Base-by-base conservation (phyloP, 1,140 invertebrate species). In the Lycorma delicatula region DNA sequence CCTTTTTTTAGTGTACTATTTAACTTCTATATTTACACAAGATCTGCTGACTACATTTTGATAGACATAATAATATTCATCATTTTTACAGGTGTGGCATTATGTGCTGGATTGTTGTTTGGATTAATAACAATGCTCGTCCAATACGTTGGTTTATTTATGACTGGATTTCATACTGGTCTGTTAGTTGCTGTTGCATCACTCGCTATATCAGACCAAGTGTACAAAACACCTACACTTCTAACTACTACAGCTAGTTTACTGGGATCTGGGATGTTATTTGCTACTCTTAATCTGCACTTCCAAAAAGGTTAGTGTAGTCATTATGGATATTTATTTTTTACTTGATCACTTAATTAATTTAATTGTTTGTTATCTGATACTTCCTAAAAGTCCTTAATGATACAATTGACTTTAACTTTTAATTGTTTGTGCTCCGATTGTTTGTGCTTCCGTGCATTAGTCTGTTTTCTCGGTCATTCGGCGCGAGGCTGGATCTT, bases 121-220 rank as follows among this genome's bases (percentile, higher is more conserved):
- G 88, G 88, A 1, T 77, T 89, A 22, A 86, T 90, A 62, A 89
- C 86, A 1, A 83, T 84, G 83, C 74, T 90, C 56, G 86, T 91
- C 28, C 86, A 89, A 67, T 89, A 90, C 68, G 84, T 89, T 3
- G 87, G 88, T 20, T 78, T 91, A 11, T 90, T 91, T 69, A 82
- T 89, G 75, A 84, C 84, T 11, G 88, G 88, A n/a, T 82, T 91
- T 63, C 85, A 89, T 67, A 82, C 86, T 0, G 87, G 87, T 7
- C 71, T 87, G 11, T 72, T 89, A 26, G 70, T 81, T 7, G 82
- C 79, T 4, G 71, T 84, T 18, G 79, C 77, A 2, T 74, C 74
- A 3, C 71, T 87, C 16, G 75, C 79, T 18, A 68, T 73, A 20
- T 77, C 78, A 53, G 77, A 81, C 61, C 74, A 79, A 61, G 73